Base-by-base conservation (phyloP, 2,888 invertebrate species). In the Frankliniella intonsa region DNA sequence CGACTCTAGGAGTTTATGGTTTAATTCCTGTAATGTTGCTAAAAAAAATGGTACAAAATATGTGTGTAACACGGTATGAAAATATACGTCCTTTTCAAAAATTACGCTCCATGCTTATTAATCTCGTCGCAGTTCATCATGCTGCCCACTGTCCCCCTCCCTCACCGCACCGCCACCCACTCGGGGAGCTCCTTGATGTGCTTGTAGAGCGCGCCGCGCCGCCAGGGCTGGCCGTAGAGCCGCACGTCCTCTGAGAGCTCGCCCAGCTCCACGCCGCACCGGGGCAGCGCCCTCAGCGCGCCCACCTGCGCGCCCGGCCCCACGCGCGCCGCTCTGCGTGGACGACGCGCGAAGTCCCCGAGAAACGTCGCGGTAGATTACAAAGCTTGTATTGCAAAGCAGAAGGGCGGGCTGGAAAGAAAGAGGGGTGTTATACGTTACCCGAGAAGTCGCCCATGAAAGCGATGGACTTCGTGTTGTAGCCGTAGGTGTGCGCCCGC, bases 401-500 rank as follows among this genome's bases (percentile, higher is more conserved):
- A n/a, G n/a, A n/a, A n/a, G n/a, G n/a, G n/a, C n/a, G n/a, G n/a
- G n/a, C n/a, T n/a, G n/a, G n/a, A n/a, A 38, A 5, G 62, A 7
- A 11, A 17, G 1, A 17, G 14, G 22, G 9, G 12, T 76, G 3
- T 38, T 2, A 3, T 5, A 38, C 38, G 38, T 38, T 22, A 76
- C 69, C 69, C 9, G 69, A 76, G 69, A 12, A 76, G 69, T 76
- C 69, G 25, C 25, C 69, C 22, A 76, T 22, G 25, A 76, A 76
- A 12, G 22, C 84, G 19, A 84, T 84, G 83, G 84, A 83, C 51
- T 50, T 55, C 27, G 81, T 82, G 83, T 84, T 84, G 82, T 83
- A 84, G 55, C 84, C 85, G 51, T 84, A 84, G 7, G 87, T 86
- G 83, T 88, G 88, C 11, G 87, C 87, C 0, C 87, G 87, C 3